phyloP scores from a whole-genome alignment of 2,888 invertebrate genomes.

The Poecilobothrus nobilitatus region DNA sequence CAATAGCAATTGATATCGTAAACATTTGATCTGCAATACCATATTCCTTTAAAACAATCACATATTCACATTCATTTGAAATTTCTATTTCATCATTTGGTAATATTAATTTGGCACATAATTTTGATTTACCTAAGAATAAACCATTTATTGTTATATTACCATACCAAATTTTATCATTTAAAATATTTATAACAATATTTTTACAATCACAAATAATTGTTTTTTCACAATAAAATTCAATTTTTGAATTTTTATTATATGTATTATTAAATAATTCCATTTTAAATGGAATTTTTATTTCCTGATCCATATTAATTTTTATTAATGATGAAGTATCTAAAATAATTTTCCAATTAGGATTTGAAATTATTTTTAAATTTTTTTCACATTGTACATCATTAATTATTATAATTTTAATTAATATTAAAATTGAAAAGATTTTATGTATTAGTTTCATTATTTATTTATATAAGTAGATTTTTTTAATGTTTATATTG shows the following conservation, averaged over 20 bases:
- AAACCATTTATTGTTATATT: slow-evolving; percentile 24
- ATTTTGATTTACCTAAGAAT: slow-evolving; percentile 30
- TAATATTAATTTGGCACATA: slow-evolving; percentile 25
- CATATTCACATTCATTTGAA: slow-evolving; percentile 36
- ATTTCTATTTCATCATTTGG: slow-evolving; percentile 20
- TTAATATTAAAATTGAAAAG: too few relatives aligned
- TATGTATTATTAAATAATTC: not conserved
- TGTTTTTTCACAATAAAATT: not conserved
- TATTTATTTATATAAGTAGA: too few relatives aligned
- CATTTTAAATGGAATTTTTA: not conserved
- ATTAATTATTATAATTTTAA: too few relatives aligned
- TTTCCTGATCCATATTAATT: not conserved
- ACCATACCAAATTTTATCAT: slow-evolving; percentile 21
- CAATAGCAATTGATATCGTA: slow-evolving; percentile 58
- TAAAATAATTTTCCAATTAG: too few relatives aligned
- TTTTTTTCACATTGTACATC: too few relatives aligned
- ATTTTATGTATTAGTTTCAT: too few relatives aligned
- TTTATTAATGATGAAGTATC: too few relatives aligned
- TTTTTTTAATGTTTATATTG: too few relatives aligned
- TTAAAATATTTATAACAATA: not conserved
- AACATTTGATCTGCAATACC: slow-evolving; percentile 61
- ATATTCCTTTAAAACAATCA: slow-evolving; percentile 52
- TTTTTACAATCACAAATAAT: not conserved
- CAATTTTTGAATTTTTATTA: not conserved
- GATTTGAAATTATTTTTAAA: too few relatives aligned